Evolutionary conservation across 2,113 vertebrate genomes (phyloP).

Genomic region (Tapirus terrestris): DNA sequence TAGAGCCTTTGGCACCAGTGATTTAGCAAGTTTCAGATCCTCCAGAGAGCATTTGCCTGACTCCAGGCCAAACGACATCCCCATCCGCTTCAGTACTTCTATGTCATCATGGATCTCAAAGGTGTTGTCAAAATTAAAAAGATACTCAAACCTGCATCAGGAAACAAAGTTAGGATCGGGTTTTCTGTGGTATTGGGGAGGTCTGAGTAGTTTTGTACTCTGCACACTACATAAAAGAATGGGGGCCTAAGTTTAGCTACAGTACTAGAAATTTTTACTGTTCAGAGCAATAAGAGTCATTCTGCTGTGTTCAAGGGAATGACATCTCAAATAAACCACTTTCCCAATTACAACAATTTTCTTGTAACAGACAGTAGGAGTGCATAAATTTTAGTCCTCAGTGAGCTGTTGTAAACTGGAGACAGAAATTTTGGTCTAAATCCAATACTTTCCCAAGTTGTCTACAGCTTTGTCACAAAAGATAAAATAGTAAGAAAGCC

Average conservation of each 20-base stretch:
- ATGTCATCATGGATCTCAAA: constrained; percentile 94
- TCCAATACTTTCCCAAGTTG: constrained; percentile 54
- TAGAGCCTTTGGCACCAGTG: constrained; percentile 91
- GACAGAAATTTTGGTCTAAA: constrained; percentile 66
- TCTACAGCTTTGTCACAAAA: constrained; percentile 63
- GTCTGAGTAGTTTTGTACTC: neutral
- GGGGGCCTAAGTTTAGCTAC: neutral
- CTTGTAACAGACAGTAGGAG: constrained; percentile 32
- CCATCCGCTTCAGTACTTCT: constrained; percentile 92
- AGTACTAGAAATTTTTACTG: neutral
- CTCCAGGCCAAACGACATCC: constrained; percentile 92
- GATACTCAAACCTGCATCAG: constrained; percentile 90
- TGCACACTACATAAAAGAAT: neutral
- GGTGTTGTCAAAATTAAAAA: constrained; percentile 93
- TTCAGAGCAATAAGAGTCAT: neutral
- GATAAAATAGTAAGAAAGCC: constrained; percentile 21
- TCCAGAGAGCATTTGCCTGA: constrained; percentile 89
- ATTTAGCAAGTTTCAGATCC: constrained; percentile 89
- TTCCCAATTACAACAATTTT: constrained; percentile 68
- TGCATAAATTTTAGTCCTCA: constrained; percentile 59
- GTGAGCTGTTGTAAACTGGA: constrained; percentile 68
- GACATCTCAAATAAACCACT: neutral
- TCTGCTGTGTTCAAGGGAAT: constrained; percentile 29
- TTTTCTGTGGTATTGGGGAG: neutral
- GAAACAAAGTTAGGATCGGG: constrained; percentile 55